Evolutionary conservation across 2,113 vertebrate genomes (phyloP), one percentile per base, ranked within the genome.

Genomic region (Orycteropus afer): DNA sequence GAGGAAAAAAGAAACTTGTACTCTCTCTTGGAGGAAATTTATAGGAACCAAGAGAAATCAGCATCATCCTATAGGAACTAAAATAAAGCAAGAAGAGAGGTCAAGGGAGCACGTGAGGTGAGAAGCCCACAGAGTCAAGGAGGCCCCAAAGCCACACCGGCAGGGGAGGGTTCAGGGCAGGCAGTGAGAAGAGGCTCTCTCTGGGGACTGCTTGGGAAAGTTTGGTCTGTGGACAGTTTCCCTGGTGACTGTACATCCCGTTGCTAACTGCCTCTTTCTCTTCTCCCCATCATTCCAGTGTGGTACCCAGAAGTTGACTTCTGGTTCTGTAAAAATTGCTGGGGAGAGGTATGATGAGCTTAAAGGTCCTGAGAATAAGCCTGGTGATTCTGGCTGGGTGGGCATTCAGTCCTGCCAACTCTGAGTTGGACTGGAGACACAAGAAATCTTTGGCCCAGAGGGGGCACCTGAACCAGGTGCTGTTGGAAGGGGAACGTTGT

Each of bases 321-420:
- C 81, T 42, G 49, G 61, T 37, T 53, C 74, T 82, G 37, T 73
- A 14, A 9, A 25, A 37, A 65, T 73, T 76, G 51, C 79, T 15
- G 32, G 53, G 4, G 73, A 53, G 65, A 91, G 88, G 82, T 57
- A 99, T 99, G 99, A 97, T 98, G 98, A 96, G 96, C 96, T 88
- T 98, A 87, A 98, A 96, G 98, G 83, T 98, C 87, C 97, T 99
- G 96, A 94, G 97, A 76, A n/a, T 98, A 53, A 97, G 98, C 83
- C 94, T 99, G 69, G 97, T 98, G 93, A 89, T 99, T 85, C 97
- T 99, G 95, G 98, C 98, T 69, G 98, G 97, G 22, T 98, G 98
- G 98, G 98, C 97, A 42, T 97, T 99, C 86, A 74, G 95, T 86
- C 71, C 97, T 34, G 98, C 97, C 25, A 86, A 95, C 95, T 97